These are phyloP conservation scores for Ladona fulva DNA, from an alignment of 1,140 invertebrate species.

Conservation along the genomic window DNA sequence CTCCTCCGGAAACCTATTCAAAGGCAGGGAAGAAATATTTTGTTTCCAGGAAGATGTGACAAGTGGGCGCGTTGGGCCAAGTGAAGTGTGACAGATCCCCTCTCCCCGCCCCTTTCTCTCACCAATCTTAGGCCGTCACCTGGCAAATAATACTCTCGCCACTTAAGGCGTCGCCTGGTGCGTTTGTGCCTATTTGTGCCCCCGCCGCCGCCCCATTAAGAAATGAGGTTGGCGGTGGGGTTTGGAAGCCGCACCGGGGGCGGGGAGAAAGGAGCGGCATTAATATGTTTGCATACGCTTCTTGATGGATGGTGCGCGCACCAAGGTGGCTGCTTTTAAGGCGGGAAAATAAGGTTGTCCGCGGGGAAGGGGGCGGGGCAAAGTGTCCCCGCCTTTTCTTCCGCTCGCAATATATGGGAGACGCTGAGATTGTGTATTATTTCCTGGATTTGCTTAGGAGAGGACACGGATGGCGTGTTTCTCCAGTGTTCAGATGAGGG, in stretches of 20 bases:
- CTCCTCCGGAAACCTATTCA: not conserved
- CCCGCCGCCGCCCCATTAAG: not conserved
- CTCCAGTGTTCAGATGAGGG: too few species aligned
- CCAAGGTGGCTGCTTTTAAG: not conserved
- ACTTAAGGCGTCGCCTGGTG: not conserved
- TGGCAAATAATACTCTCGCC: not conserved
- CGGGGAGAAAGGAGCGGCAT: not conserved
- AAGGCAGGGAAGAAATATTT: not conserved
- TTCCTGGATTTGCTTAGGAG: too few species aligned
- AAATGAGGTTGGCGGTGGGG: not conserved
- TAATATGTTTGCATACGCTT: conserved; percentile 5
- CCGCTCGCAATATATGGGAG: too few species aligned
- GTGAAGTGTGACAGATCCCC: not conserved
- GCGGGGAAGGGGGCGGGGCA: not conserved
- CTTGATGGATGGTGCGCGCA: not conserved
- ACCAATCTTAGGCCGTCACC: not conserved
- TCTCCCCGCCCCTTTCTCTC: not conserved
- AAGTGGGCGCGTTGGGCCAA: too few species aligned
- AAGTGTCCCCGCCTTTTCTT: too few species aligned
- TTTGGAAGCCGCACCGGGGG: not conserved
- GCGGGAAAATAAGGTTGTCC: not conserved
- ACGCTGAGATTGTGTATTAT: too few species aligned
- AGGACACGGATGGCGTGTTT: too few species aligned
- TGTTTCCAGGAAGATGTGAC: not conserved
- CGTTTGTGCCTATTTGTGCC: not conserved